Evolutionary conservation across 2,797 vertebrate species (phyloP).

Genomic region (Phataginus tetradactyla): DNA sequence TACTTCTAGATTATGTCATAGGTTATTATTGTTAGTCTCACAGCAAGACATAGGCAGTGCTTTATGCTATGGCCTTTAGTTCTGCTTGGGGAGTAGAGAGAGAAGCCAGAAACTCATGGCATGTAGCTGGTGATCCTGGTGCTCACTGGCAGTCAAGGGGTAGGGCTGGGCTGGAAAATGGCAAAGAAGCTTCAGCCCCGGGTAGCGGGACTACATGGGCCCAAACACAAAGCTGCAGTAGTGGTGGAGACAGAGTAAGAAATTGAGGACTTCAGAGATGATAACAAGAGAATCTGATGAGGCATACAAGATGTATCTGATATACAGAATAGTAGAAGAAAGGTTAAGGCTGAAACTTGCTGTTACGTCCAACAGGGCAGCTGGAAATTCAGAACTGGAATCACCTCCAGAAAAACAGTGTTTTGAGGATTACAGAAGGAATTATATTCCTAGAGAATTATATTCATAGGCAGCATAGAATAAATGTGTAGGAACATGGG

Average conservation of each 20-base stretch:
- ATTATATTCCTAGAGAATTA: background rate
- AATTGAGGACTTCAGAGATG: background rate
- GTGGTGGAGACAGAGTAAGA: background rate
- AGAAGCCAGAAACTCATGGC: background rate
- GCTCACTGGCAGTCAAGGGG: background rate
- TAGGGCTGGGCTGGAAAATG: background rate
- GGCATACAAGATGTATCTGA: background rate
- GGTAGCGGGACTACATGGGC: background rate
- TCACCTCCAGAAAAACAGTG: background rate
- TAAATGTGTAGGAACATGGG: background rate
- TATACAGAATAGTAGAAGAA: background rate
- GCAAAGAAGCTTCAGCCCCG: background rate
- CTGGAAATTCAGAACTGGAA: conserved; percentile 16
- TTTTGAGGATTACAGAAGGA: conserved; percentile 38
- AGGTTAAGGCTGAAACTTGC: background rate
- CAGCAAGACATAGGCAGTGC: background rate
- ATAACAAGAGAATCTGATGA: background rate
- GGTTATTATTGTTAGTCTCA: background rate
- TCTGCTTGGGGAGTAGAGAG: background rate
- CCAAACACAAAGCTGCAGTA: background rate
- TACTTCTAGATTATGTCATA: background rate
- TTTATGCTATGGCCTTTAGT: background rate
- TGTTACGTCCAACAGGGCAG: background rate
- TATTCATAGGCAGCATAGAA: background rate
- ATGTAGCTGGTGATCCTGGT: background rate